Base-by-base conservation (phyloP, 2,797 vertebrate genomes). In the Labeo calbasu region DNA sequence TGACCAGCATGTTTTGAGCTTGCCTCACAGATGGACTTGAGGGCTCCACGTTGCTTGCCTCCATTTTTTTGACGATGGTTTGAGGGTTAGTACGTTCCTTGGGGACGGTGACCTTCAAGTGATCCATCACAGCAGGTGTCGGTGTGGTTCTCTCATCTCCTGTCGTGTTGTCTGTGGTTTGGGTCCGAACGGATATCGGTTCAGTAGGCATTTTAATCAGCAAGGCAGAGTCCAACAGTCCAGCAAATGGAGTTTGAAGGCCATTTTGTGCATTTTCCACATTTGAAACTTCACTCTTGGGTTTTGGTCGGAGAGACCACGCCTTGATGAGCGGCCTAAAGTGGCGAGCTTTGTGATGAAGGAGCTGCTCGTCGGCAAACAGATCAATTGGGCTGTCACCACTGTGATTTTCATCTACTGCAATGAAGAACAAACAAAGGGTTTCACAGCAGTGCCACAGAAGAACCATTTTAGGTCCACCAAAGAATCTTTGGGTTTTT, bases 291-390 rank as follows among this genome's bases (percentile, higher is more conserved):
- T 59, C 73, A 48, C 63, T 15, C 75, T 91, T 90, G 15, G 89
- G 86, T 0, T 79, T 91, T 85, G 88, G 88, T 68, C 86, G 91
- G 76, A 90, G 87, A 0, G 90, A 88, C 51, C 89, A 89, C 0
- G 91, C 89, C 83, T 89, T 94, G 55, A 48, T 91, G 15, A 89
- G 63, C 1, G 89, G 85, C 61, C 81, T 86, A 0, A 89, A 89
- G 53, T 88, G 87, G 73, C 91, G 86, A 25, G 84, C 70, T 53
- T 83, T 93, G 86, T 96, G 96, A 83, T 95, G 94, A 82, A 99
- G 92, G 79, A 99, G 97, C 91, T 97, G 96, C 90, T 99, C 98
- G 83, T 98, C 96, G 0, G 96, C 92, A 77, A 98, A 91, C 88
- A 97, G 91, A 88, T 97, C 95, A 57, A 94, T 87, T 0, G 96